These are phyloP conservation scores for Eucriotettix oculatus DNA, from an alignment of 2,888 invertebrate species.

Conservation along the genomic window DNA sequence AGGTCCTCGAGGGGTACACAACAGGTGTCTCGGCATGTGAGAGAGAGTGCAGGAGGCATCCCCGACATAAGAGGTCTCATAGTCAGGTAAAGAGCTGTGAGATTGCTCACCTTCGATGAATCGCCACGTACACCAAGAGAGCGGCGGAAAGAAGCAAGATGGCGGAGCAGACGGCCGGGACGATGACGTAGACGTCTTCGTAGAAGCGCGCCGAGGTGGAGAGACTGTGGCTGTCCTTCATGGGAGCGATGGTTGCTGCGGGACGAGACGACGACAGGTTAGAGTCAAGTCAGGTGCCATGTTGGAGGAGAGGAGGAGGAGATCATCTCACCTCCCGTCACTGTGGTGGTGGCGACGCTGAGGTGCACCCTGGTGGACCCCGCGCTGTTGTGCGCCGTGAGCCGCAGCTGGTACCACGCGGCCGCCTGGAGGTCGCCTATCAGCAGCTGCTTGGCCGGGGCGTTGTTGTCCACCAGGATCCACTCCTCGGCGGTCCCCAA, in stretches of 20 bases:
- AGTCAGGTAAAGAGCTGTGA: no score
- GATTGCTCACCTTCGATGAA: slow-evolving; percentile 3
- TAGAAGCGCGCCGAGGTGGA: slow-evolving; percentile 6
- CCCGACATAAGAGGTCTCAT: no score
- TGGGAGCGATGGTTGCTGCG: slow-evolving; percentile 3
- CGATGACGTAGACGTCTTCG: slow-evolving; percentile 9
- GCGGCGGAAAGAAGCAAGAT: slow-evolving; percentile 4
- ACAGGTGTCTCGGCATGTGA: no score
- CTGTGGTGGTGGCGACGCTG: slow-evolving; percentile 54
- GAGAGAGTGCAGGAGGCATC: no score
- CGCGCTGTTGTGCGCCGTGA: slow-evolving; percentile 56
- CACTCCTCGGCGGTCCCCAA: slow-evolving; percentile 30
- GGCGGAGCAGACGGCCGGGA: slow-evolving; percentile 8
- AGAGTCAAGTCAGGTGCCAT: no score
- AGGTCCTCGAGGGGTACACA: no score
- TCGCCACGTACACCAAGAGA: slow-evolving; percentile 5
- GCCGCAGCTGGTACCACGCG: slow-evolving; percentile 51
- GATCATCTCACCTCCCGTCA: slow-evolving; percentile 40
- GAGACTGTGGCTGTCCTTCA: slow-evolving; percentile 1
- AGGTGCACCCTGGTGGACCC: slow-evolving; percentile 49
- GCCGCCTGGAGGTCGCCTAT: slow-evolving; percentile 47
- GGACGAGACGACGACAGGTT: neutral
- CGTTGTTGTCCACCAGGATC: slow-evolving; percentile 35
- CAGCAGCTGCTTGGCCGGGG: slow-evolving; percentile 31
- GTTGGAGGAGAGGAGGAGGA: no score